Base-by-base conservation (phyloP, 2,113 vertebrate species). In the Baryphthengus martii region DNA sequence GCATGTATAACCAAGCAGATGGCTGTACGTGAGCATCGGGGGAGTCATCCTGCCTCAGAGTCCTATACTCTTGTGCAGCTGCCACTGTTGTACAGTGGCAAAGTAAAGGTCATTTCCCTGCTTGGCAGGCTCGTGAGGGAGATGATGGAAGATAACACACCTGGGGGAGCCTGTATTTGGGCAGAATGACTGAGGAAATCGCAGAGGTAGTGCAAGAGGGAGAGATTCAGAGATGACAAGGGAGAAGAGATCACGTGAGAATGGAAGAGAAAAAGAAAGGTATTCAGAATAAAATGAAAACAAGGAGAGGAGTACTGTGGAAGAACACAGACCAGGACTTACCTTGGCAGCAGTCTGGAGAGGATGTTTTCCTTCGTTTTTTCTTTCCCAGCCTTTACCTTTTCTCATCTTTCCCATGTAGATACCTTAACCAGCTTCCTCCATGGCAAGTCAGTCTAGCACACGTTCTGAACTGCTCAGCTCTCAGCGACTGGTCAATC, bases 31-130 rank as follows among this genome's bases (percentile, higher is more conserved):
- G 47, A 90, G 35, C 65, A 45, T 29, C 19, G 44, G 61, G 42
- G 28, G 47, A n/a, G n/a, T 62, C 45, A 39, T 63, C 47, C 62
- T 93, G 49, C 62, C 67, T 92, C 53, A 52, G 25, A 37, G 58
- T 65, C 3, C 0, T 42, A 50, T 35, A 37, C 39, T 39, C 0
- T 0, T 0, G 13, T 92, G 55, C 67, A 65, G 62, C 82, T 76
- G 59, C 68, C 39, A 33, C 65, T 66, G 85, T 45, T 73, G n/a
- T 47, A 31, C 35, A 45, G 20, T 42, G 52, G 55, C 53, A 66
- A 70, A 73, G 73, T 70, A 67, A 93, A 55, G 42, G 67, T 66
- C 6, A 16, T 68, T 78, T 92, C 23, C 35, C 44, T 2, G 2
- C 61, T 86, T 85, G 80, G 83, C 55, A 84, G 50, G n/a, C 50